phyloP scores from a whole-genome alignment of 2,888 invertebrate genomes.

The Cephus sareptanus region DNA sequence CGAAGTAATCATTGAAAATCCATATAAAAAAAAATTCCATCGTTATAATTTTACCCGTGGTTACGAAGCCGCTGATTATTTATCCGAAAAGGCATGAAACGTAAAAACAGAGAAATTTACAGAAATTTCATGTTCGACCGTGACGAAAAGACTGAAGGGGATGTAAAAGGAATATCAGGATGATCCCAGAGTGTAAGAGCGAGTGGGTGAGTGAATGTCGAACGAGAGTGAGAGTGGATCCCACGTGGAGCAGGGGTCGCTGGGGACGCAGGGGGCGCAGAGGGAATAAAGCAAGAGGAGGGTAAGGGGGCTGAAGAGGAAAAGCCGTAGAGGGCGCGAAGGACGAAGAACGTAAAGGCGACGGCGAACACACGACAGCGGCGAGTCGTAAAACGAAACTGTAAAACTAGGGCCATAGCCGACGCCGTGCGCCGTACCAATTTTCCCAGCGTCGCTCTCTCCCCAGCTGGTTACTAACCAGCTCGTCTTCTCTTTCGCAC shows the following conservation, averaged over 20 bases:
- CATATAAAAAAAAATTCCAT: not conserved
- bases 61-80: not conserved
- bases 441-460: conserved; percentile 31
- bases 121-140: not conserved
- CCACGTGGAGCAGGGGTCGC: not conserved
- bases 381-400: conserved; percentile 59
- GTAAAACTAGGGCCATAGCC: conserved; percentile 45
- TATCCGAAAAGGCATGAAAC: not conserved
- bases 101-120: not conserved
- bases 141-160: not conserved
- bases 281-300: not conserved
- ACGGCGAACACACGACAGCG: conserved; percentile 56
- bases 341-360: conserved; percentile 32
- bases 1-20: not conserved
- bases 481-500: conserved; percentile 6
- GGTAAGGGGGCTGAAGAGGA: not conserved
- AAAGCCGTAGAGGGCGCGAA: conserved; percentile 38
- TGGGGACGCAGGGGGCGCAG: not conserved
- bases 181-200: not conserved
- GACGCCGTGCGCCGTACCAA: conserved; percentile 23
- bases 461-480: conserved; percentile 32
- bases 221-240: not conserved
- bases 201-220: not conserved
- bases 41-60: not conserved
- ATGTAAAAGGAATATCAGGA: not conserved